These are phyloP conservation scores for Leptopilina clavipes DNA, from an alignment of 1,140 invertebrate species.

Conservation along the genomic window DNA sequence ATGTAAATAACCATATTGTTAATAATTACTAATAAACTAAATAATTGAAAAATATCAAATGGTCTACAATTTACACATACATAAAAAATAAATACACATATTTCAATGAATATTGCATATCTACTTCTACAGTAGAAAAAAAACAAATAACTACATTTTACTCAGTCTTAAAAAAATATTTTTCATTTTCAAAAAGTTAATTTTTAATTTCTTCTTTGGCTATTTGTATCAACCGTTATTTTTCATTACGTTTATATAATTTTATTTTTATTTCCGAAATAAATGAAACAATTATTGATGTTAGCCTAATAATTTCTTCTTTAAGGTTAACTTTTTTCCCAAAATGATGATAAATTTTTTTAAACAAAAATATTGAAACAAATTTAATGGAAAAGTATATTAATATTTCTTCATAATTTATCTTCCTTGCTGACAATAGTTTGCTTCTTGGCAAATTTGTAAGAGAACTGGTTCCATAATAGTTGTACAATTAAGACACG, in stretches of 20 bases:
- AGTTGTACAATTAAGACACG: constrained; percentile 38
- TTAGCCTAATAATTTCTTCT: too few relatives aligned
- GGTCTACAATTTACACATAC: constrained; percentile 10
- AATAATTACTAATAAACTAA: not conserved
- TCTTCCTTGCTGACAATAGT: not conserved
- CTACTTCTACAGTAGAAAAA: not conserved
- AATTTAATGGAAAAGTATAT: not conserved
- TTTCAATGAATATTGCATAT: not conserved
- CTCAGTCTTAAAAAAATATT: not conserved
- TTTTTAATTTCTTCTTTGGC: constrained; percentile 44
- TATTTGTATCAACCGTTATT: constrained; percentile 36
- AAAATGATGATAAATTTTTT: too few relatives aligned
- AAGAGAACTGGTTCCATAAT: constrained; percentile 2
- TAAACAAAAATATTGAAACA: too few relatives aligned
- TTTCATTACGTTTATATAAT: constrained; percentile 10
- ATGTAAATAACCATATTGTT: too few relatives aligned
- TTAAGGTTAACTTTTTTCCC: too few relatives aligned
- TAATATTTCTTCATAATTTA: not conserved
- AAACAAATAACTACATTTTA: constrained; percentile 10
- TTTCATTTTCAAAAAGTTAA: not conserved
- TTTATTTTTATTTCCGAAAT: too few relatives aligned
- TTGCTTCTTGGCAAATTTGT: constrained; percentile 20
- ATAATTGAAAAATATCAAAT: not conserved
- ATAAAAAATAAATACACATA: constrained; percentile 11
- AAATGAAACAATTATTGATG: too few relatives aligned